Base-by-base conservation (phyloP, 2,797 vertebrate genomes). In the Macroramphosus scolopax region DNA sequence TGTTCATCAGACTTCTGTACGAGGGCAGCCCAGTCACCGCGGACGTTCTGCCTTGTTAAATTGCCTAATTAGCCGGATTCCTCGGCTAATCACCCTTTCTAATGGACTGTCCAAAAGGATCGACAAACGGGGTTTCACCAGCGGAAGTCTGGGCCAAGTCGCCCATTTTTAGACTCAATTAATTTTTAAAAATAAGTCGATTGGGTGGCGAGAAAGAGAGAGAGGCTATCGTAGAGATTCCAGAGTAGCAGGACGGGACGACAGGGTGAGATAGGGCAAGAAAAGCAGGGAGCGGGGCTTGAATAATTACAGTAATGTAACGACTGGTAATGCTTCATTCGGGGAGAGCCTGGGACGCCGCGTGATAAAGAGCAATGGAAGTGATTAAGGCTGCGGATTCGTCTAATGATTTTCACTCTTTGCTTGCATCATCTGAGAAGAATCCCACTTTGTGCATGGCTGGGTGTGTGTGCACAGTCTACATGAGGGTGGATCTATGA, bases 71-170 rank as follows among this genome's bases (percentile, higher is more conserved):
- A 82, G 63, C 3, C 12, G 65, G 48, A 77, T 51, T 76, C 50
- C 34, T 51, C 47, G 39, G 47, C 58, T 74, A 76, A 80, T 82
- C 76, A 71, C 24, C 8, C 8, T 35, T 56, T 68, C 66, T 77
- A 81, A 85, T 75, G 61, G 74, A 73, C 72, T 78, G 77, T 80
- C 72, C 70, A 43, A 53, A 77, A 51, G 34, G 15, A 80, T 73
- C 22, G 62, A 66, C 62, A 74, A 67, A 46, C 29, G 0, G 70
- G 54, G 49, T 71, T 75, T 71, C 61, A 62, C 56, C 42, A 37
- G 28, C 18, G 2, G 28, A 69, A 65, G 54, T 47, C 46, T 45
- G 30, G 63, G 54, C 43, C 39, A 54, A 57, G 26, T 47, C 9
- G 1, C 43, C 33, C 71, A 71, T 63, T 79, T 78, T 81, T 75